Percentiles rank a stretch among this genome's conserved stretches.
Evolutionary conservation across 1,140 invertebrate species (phyloP).

Genomic region (Theocolax elegans): DNA sequence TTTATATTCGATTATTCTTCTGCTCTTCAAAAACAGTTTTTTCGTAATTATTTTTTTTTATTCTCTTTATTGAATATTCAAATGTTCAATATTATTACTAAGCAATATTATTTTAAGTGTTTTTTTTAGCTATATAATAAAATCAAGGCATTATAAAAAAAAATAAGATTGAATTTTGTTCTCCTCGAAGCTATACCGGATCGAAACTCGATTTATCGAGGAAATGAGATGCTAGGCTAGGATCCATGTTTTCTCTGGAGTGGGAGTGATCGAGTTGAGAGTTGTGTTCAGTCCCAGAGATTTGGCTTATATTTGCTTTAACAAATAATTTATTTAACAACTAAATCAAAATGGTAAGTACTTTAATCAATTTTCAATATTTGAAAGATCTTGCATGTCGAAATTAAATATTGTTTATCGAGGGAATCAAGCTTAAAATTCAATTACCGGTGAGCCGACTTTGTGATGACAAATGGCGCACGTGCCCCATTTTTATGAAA

Average conservation of each 20-base stretch:
- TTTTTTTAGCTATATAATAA: too few relatives aligned
- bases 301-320: too few relatives aligned
- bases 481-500: conserved; percentile 26
- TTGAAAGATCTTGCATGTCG: not conserved
- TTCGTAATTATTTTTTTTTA: not conserved
- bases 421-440: not conserved
- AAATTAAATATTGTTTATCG: not conserved
- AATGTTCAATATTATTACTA: too few relatives aligned
- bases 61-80: too few relatives aligned
- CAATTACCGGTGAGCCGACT: conserved; percentile 8
- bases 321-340: conserved; percentile 12
- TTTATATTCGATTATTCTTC: not conserved
- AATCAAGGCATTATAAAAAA: too few relatives aligned
- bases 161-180: too few relatives aligned
- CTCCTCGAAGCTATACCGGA: too few relatives aligned
- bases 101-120: too few relatives aligned
- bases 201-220: conserved; percentile 13
- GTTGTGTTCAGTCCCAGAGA: not conserved
- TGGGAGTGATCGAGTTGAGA: conserved; percentile 28
- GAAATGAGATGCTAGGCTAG: not conserved
- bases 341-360: conserved; percentile 33
- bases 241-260: conserved; percentile 34
- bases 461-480: conserved; percentile 23
- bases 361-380: not conserved
- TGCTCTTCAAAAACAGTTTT: not conserved